Base-by-base conservation (phyloP, 1,140 invertebrate species). In the Planococcus citri region DNA sequence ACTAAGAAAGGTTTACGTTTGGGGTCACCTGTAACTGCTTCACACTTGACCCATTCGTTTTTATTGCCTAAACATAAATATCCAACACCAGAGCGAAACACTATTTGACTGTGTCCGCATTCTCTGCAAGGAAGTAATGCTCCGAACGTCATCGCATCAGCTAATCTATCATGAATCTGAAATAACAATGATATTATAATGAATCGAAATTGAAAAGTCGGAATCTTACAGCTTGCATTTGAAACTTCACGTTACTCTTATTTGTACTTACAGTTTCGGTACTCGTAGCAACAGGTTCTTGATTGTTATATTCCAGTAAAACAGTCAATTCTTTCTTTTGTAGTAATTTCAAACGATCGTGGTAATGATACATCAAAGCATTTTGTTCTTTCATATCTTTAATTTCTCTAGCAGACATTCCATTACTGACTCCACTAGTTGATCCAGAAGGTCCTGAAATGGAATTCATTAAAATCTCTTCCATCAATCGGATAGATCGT, bases 11-110 rank as follows among this genome's bases (percentile, higher is more conserved):
- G 77, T n/a, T 76, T 83, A 69, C 92, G 80, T 74, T 87, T 82
- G 8, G 95, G 95, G 22, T 87, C 82, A 73, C 85, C 84, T 0
- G 86, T 85, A 9, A 86, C 75, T 73, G 88, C 86, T 57, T 83
- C 81, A 78, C 96, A 98, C 78, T 91, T 92, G 0, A 90, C 88
- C 91, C 94, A 98, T 77, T 95, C 95, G 24, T 87, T 88, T 37
- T 95, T 74, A 77, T 89, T 81, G 57, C 95, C 95, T 73, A 78
- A 80, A 76, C 94, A 96, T 71, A 83, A 79, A 75, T 95, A 96
- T 0, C 88, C 89, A 73, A 78, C 61, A 22, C 86, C 85, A 74
- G 87, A 88, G 69, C 84, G 84, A 72, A 86, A 88, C 68, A 82
- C 76, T 17, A 94, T 81, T 75, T 92, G 87, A 10, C 88, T 88